These are phyloP conservation scores for Dallia pectoralis DNA, from an alignment of 2,797 vertebrate genomes.

Conservation along the genomic window DNA sequence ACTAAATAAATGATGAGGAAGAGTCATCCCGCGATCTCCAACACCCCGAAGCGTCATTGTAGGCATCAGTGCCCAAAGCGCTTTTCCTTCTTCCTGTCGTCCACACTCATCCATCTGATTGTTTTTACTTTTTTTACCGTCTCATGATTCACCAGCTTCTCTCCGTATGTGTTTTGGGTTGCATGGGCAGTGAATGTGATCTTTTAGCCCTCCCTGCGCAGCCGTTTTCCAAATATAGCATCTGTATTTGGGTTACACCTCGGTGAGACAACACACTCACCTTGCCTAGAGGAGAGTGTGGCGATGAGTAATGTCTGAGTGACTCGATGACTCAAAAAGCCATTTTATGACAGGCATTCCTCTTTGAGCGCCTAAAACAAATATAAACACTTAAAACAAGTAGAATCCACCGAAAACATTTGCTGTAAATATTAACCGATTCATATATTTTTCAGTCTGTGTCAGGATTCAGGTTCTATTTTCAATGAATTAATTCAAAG, in stretches of 20 bases:
- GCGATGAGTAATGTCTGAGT: conserved; percentile 4
- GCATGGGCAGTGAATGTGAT: not conserved
- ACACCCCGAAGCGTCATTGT: conserved; percentile 64
- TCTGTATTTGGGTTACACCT: not conserved
- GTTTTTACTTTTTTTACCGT: conserved; percentile 3
- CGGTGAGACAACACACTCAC: not conserved
- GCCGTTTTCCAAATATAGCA: not conserved
- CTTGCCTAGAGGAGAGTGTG: conserved; percentile 13
- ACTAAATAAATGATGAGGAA: conserved; percentile 77
- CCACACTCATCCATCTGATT: conserved; percentile 13
- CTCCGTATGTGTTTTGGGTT: not conserved
- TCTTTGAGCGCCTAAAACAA: too few relatives aligned
- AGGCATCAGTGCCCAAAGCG: conserved; percentile 56
- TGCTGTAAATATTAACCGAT: not conserved
- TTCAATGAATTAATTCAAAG: too few relatives aligned
- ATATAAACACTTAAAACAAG: too few relatives aligned
- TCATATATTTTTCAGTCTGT: not conserved
- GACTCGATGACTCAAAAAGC: not conserved
- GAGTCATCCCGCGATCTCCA: conserved; percentile 68
- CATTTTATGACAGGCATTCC: not conserved
- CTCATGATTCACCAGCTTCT: not conserved
- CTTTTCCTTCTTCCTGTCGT: conserved; percentile 15
- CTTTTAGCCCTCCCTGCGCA: not conserved
- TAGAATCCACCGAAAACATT: too few relatives aligned
- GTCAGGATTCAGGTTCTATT: too few relatives aligned